phyloP scores from a whole-genome alignment of 2,113 vertebrate species.

The Tetrax tetrax region DNA sequence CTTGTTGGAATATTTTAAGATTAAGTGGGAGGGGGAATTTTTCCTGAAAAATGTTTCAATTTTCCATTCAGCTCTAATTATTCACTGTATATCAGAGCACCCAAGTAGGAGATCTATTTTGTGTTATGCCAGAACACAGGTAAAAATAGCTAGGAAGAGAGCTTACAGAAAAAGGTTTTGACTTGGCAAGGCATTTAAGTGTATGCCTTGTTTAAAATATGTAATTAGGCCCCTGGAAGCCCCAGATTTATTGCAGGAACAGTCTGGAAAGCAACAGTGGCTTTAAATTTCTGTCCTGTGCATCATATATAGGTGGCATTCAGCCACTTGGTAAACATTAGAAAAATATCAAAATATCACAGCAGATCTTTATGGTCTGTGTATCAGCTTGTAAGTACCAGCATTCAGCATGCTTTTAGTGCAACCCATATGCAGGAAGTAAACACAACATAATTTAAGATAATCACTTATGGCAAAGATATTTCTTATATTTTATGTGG shows the following conservation, averaged over 20 bases:
- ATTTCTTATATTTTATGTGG: background rate
- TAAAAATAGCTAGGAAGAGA: slow-evolving; percentile 39
- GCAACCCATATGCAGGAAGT: background rate
- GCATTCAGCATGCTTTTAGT: background rate
- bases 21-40: background rate
- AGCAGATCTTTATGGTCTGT: background rate
- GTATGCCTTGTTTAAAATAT: slow-evolving; percentile 34
- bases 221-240: slow-evolving; percentile 29
- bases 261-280: background rate
- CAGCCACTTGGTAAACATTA: background rate
- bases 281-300: slow-evolving; percentile 18
- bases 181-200: slow-evolving; percentile 41
- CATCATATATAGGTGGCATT: background rate
- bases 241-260: background rate
- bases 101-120: slow-evolving; percentile 19
- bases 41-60: background rate
- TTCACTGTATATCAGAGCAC: slow-evolving; percentile 14
- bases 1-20: background rate
- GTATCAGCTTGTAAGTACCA: background rate
- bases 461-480: background rate
- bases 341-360: background rate
- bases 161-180: slow-evolving; percentile 40
- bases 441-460: background rate
- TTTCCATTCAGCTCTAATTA: slow-evolving; percentile 43
- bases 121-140: slow-evolving; percentile 5